Evolutionary conservation across 2,113 vertebrate species (phyloP).

Genomic region (Ammospiza nelsoni): DNA sequence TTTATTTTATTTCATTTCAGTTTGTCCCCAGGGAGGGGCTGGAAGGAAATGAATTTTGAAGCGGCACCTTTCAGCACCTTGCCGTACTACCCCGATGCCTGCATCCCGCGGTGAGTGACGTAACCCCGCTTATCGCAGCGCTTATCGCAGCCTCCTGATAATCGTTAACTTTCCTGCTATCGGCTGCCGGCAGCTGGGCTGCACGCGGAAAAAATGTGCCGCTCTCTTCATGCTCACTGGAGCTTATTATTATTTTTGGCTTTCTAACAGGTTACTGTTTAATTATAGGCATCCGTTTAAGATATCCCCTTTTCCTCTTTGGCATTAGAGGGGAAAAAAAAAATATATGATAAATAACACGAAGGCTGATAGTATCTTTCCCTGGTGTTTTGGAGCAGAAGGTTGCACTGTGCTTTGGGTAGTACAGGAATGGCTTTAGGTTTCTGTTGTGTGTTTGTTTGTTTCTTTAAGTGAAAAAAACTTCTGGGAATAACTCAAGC

Average conservation of each 20-base stretch:
- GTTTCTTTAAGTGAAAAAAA: conserved; percentile 20
- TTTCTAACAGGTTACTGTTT: conserved; percentile 66
- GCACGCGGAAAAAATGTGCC: conserved; percentile 42
- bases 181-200: conserved; percentile 48
- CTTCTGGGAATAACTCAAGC: background rate
- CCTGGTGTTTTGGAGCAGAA: background rate
- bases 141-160: conserved; percentile 39
- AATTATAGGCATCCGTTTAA: conserved; percentile 62
- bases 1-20: conserved; percentile 70
- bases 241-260: conserved; percentile 65
- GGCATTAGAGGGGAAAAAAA: conserved; percentile 12
- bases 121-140: conserved; percentile 43
- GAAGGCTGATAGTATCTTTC: conserved; percentile 14
- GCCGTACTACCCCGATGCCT: conserved; percentile 89
- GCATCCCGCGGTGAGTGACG: conserved; percentile 93
- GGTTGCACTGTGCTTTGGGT: background rate
- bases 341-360: background rate
- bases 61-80: conserved; percentile 84
- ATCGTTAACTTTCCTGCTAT: conserved; percentile 54
- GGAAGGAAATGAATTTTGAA: conserved; percentile 87
- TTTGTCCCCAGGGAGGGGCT: conserved; percentile 70
- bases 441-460: conserved; percentile 7
- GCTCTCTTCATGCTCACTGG: conserved; percentile 61
- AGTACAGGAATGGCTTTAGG: background rate
- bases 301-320: conserved; percentile 51